Conservation (phyloP, 2,113 vertebrate species). For the Dendropsophus ebraccatus region DNA sequence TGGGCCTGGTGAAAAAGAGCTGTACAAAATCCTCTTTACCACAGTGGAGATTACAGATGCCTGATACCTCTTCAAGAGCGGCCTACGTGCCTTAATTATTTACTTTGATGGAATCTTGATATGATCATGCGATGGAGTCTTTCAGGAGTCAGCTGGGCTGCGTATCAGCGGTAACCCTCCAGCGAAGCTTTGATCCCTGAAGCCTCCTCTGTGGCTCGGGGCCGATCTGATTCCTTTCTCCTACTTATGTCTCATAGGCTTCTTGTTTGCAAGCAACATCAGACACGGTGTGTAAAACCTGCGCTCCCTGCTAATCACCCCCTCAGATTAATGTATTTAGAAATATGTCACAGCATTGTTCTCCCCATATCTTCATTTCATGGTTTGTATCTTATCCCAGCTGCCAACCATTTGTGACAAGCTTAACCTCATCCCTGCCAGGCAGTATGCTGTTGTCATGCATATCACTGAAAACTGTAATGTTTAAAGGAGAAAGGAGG, state of each 20-base stretch:
- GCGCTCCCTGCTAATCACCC: constrained; percentile 45
- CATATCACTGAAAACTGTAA: too few relatives aligned
- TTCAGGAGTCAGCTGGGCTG: constrained; percentile 39
- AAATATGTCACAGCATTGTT: constrained; percentile 24
- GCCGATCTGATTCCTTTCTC: constrained; percentile 46
- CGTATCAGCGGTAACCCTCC: constrained; percentile 53
- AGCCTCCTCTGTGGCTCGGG: constrained; percentile 42
- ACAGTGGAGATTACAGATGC: constrained; percentile 19
- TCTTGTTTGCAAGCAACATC: constrained; percentile 36
- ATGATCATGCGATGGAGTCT: constrained; percentile 37
- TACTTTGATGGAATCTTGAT: constrained; percentile 50
- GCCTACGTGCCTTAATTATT: constrained; percentile 50
- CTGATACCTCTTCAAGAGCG: constrained; percentile 35
- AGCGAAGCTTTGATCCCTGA: constrained; percentile 55
- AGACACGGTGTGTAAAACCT: constrained; percentile 27
- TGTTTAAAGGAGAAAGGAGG: neutral
- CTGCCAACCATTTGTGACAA: neutral
- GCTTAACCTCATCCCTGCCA: neutral
- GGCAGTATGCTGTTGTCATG: neutral
- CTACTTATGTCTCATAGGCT: constrained; percentile 26
- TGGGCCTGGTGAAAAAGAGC: neutral
- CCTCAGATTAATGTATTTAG: constrained; percentile 39
- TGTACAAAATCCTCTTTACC: constrained; percentile 35
- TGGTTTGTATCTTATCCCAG: constrained; percentile 1
- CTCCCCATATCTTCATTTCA: constrained; percentile 26